A percentile compares a stretch with the other conserved stretches of the same genome.
Evolutionary conservation across 1,140 invertebrate species (phyloP).

Genomic region (Conus ventricosus): DNA sequence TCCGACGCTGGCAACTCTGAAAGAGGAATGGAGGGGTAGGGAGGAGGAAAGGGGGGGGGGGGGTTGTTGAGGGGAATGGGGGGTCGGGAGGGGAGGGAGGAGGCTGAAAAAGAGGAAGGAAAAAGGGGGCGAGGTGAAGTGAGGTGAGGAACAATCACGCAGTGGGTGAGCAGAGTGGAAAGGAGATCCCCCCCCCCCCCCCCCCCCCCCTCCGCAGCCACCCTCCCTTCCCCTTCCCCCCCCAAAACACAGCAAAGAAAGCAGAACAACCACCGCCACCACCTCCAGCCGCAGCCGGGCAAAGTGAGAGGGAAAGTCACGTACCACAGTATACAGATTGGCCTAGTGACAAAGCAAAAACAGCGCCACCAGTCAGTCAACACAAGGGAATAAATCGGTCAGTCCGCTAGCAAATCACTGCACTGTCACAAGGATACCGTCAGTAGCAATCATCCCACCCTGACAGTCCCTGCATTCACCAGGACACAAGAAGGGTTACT

Average conservation of each 20-base stretch:
- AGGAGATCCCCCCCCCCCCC: not conserved
- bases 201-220: not conserved
- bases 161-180: not conserved
- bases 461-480: not conserved
- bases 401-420: not conserved
- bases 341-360: not conserved
- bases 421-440: no score
- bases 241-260: not conserved
- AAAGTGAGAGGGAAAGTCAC: not conserved
- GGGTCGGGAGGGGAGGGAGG: not conserved
- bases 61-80: no score
- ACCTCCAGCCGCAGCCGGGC: not conserved
- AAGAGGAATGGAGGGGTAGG: no score
- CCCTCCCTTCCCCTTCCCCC: not conserved
- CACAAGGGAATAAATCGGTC: no score
- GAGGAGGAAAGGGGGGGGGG: no score
- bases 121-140: no score
- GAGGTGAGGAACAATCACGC: not conserved
- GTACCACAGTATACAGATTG: slow-evolving; percentile 15
- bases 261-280: not conserved
- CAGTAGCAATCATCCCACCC: not conserved
- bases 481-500: no score
- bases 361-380: no score
- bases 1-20: no score
- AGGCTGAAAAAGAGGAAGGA: no score